Percentiles rank a stretch among this genome's conserved stretches.
Evolutionary conservation across 2,888 invertebrate species (phyloP).

Genomic region (Scaptomyza reducta): DNA sequence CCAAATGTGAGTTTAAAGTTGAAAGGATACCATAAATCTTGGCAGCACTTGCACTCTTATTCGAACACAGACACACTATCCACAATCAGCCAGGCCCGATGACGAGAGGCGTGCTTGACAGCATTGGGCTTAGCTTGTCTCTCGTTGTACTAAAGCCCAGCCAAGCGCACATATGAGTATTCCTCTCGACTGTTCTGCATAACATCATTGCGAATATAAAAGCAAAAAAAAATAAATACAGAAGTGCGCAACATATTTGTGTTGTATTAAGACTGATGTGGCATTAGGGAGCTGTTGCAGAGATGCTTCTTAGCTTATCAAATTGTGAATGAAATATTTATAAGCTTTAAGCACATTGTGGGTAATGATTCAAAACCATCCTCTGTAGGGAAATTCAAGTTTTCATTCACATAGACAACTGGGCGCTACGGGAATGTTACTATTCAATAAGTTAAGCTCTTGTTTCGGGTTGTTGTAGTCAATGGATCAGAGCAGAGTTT

Average conservation of each 20-base stretch:
- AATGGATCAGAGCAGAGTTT: too few relatives aligned
- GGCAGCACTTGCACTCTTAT: constrained; percentile 6
- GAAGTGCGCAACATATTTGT: constrained; percentile 19
- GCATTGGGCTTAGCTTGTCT: constrained; percentile 52
- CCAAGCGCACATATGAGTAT: constrained; percentile 7
- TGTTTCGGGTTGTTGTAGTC: too few relatives aligned
- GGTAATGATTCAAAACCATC: background rate
- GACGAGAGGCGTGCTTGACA: constrained; percentile 44
- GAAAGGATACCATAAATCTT: constrained; percentile 82
- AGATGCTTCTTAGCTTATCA: constrained; percentile 25
- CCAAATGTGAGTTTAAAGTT: constrained; percentile 73
- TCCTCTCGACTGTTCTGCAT: constrained; percentile 24
- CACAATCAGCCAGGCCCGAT: constrained; percentile 7
- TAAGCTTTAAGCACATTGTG: constrained; percentile 15
- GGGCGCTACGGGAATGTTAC: too few relatives aligned
- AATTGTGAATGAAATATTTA: constrained; percentile 28
- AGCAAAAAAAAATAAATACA: background rate
- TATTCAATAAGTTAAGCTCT: too few relatives aligned
- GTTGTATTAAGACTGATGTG: constrained; percentile 41
- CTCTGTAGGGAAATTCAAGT: background rate
- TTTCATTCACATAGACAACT: too few relatives aligned
- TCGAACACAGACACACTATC: background rate
- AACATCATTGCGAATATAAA: constrained; percentile 23
- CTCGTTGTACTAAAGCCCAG: constrained; percentile 36
- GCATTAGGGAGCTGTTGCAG: constrained; percentile 47